Evolutionary conservation across 1,140 invertebrate species (phyloP).

Genomic region (Sesamia nonagrioides): DNA sequence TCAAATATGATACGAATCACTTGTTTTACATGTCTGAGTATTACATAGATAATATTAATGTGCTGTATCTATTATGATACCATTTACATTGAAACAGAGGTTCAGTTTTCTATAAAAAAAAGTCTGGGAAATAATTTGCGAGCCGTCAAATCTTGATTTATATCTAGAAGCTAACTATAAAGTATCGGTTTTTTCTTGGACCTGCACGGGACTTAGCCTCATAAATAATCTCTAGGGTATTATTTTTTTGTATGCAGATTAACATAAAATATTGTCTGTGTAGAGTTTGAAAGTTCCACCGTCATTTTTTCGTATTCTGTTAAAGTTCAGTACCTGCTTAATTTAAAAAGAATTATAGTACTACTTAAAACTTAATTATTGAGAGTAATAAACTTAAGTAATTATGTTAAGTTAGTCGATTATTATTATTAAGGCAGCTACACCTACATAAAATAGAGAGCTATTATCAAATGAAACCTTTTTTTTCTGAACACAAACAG

Average conservation of each 20-base stretch:
- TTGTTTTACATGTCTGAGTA: slow-evolving; percentile 47
- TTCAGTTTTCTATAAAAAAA: slow-evolving; percentile 24
- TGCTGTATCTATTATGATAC: slow-evolving; percentile 62
- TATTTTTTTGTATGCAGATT: slow-evolving; percentile 23
- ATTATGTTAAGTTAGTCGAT: not conserved
- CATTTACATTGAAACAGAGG: slow-evolving; percentile 50
- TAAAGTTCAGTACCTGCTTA: slow-evolving; percentile 12
- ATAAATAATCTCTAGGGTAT: not conserved
- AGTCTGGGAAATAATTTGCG: slow-evolving; percentile 32
- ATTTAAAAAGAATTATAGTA: slow-evolving; percentile 14
- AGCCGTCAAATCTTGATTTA: slow-evolving; percentile 32
- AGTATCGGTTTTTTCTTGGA: slow-evolving; percentile 26
- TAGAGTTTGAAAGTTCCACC: slow-evolving; percentile 17
- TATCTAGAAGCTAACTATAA: slow-evolving; percentile 18
- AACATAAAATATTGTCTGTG: slow-evolving; percentile 25
- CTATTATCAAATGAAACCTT: slow-evolving; percentile 32
- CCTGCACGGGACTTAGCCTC: not conserved
- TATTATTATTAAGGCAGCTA: not conserved
- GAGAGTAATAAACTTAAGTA: not conserved
- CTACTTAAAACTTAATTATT: not conserved
- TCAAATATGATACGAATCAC: slow-evolving; percentile 72
- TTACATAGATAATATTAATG: slow-evolving; percentile 61
- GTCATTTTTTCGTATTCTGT: slow-evolving; percentile 8
- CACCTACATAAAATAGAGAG: not conserved
- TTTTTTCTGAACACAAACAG: slow-evolving; percentile 58